These are phyloP conservation scores for Littorina saxatilis DNA, from an alignment of 1,140 invertebrate genomes.

Conservation along the genomic window DNA sequence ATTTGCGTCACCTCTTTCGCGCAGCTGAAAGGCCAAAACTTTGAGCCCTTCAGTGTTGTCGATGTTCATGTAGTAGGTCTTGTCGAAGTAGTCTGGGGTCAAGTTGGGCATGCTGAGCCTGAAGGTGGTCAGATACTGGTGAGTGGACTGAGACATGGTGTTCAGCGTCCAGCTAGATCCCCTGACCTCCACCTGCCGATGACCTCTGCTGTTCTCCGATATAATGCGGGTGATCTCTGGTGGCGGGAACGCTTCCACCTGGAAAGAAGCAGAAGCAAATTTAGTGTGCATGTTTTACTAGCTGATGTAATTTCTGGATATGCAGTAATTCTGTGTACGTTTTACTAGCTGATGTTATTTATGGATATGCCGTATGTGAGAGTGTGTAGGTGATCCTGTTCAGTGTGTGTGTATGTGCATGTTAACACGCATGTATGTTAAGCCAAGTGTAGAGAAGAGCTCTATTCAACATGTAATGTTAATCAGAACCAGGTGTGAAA, in stretches of 20 bases:
- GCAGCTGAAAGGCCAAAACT: background rate
- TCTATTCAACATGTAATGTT: no score
- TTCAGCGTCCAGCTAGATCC: background rate
- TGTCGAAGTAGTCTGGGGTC: background rate
- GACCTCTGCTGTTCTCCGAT: background rate
- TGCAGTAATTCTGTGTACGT: background rate
- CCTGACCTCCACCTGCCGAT: background rate
- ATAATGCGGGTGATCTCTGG: background rate
- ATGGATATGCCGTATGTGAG: background rate
- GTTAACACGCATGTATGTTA: background rate
- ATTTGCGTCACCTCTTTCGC: conserved; percentile 19
- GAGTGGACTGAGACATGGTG: background rate
- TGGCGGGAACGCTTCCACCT: conserved; percentile 11
- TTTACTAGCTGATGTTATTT: background rate
- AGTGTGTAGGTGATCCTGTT: background rate
- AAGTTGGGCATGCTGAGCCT: background rate
- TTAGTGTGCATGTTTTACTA: background rate
- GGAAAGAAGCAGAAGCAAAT: background rate
- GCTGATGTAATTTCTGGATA: no score
- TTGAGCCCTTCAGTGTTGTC: background rate
- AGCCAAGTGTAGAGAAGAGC: no score
- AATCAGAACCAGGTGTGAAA: no score
- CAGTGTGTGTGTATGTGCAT: background rate
- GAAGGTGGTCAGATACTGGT: conserved; percentile 14
- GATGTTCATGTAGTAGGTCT: conserved; percentile 1